Evolutionary conservation across 2,797 vertebrate genomes (phyloP), one percentile per base, ranked within the genome.

Genomic region (Triplophysa bombifrons): DNA sequence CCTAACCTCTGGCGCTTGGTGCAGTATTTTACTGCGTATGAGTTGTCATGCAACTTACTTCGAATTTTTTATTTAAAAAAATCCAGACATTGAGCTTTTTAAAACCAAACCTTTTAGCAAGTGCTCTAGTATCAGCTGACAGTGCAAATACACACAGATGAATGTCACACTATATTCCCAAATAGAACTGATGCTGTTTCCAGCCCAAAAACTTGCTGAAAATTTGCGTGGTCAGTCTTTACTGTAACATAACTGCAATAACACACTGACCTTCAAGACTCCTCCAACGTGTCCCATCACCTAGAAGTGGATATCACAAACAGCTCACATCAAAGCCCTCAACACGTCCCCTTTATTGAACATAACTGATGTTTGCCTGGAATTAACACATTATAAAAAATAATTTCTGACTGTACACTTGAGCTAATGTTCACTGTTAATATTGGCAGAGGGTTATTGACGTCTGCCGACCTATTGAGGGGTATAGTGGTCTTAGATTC

Each of bases 341-440:
- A 46, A 44, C 27, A 63, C 67, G 55, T 19, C 73, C 17, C 10
- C 69, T 88, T 90, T 88, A 88, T 90, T 88, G 86, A 86, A 83
- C 76, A 84, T 79, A 76, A 16, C 14, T 12, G 61, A 61, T 89
- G 86, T 91, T 91, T 90, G 85, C 88, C 84, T 84, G 84, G 85
- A 84, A 85, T 89, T 85, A 88, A 80, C 84, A 74, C 82, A 86
- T 91, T 90, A 91, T 90, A 92, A 90, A 91, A 85, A 91, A 89
- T 80, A 77, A 69, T 86, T 88, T 90, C 87, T 88, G 83, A 86
- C 83, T 84, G 84, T 87, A 89, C 87, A 86, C 85, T 88, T 80
- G 9, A 79, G 82, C 84, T 90, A 90, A 90, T 86, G 86, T 87
- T 86, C 61, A 87, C 75, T 72, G 60, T 86, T 88, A 92, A 92